Conservation (phyloP, 2,888 invertebrate genomes). For the Tortrix viridana region DNA sequence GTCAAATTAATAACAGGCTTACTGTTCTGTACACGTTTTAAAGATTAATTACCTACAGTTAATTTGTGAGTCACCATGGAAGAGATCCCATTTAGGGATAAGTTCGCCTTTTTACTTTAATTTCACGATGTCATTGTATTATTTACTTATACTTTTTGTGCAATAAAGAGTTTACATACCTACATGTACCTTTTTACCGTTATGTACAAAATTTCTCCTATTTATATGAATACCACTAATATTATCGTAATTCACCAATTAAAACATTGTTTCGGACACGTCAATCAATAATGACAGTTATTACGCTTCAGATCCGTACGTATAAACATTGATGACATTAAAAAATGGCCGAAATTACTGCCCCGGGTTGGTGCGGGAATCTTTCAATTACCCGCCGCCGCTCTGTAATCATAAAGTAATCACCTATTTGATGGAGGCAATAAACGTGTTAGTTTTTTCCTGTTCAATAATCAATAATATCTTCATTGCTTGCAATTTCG, state of each 20-base stretch:
- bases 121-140: too few species aligned
- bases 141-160: too few species aligned
- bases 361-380: conserved; percentile 49
- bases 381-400: conserved; percentile 67
- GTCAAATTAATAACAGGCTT: conserved; percentile 11
- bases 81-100: too few species aligned
- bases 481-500: conserved; percentile 40
- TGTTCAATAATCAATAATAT: conserved; percentile 48
- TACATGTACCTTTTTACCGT: too few species aligned
- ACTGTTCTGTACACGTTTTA: background rate
- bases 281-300: conserved; percentile 33
- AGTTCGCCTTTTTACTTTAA: too few species aligned
- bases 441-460: conserved; percentile 48
- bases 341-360: conserved; percentile 35
- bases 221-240: background rate
- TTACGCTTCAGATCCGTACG: conserved; percentile 29
- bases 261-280: conserved; percentile 24
- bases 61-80: background rate
- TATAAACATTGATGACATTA: conserved; percentile 38
- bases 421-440: conserved; percentile 64
- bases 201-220: too few species aligned
- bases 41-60: conserved; percentile 8
- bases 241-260: conserved; percentile 18
- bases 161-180: too few species aligned
- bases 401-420: conserved; percentile 76